Conservation (phyloP, 2,888 invertebrate species). For the Eupithecia abbreviata region DNA sequence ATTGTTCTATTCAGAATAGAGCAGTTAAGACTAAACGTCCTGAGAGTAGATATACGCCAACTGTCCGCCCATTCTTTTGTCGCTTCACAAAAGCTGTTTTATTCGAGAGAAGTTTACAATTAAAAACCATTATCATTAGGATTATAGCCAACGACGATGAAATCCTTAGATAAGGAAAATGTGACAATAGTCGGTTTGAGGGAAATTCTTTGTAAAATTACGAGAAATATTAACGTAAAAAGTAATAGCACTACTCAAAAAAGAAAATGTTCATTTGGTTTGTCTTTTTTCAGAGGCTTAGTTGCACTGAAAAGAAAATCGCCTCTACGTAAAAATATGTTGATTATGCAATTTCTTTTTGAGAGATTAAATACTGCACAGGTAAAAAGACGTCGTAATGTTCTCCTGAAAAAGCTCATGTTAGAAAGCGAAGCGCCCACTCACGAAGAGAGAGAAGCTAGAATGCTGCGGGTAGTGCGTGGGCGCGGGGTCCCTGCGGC, state of each 20-base stretch:
- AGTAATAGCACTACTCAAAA: neutral
- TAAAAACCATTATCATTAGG: slow-evolving; percentile 28
- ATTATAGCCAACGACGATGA: slow-evolving; percentile 43
- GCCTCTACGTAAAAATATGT: neutral
- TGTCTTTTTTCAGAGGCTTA: neutral
- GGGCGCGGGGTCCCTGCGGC: slow-evolving; percentile 73
- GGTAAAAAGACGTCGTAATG: slow-evolving; percentile 48
- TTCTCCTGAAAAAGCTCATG: slow-evolving; percentile 47
- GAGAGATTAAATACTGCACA: neutral
- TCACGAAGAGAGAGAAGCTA: slow-evolving; percentile 82
- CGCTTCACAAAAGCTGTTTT: slow-evolving; percentile 27
- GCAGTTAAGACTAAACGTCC: slow-evolving; percentile 11
- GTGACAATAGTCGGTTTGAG: slow-evolving; percentile 37
- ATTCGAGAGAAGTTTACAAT: slow-evolving; percentile 21
- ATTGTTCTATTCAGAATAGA: slow-evolving; percentile 5
- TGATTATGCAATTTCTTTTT: neutral
- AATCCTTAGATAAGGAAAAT: slow-evolving; percentile 45
- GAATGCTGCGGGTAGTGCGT: slow-evolving; percentile 73
- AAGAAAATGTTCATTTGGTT: slow-evolving; percentile 1
- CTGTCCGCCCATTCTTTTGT: slow-evolving; percentile 25
- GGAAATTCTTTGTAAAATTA: slow-evolving; percentile 10
- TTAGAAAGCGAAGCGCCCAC: slow-evolving; percentile 83
- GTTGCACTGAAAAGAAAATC: neutral
- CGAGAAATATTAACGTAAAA: neutral
- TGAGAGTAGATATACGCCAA: slow-evolving; percentile 16